phyloP scores from a whole-genome alignment of 37 sponge, comb jelly and placozoan genomes.

The Beroe forskalii region DNA sequence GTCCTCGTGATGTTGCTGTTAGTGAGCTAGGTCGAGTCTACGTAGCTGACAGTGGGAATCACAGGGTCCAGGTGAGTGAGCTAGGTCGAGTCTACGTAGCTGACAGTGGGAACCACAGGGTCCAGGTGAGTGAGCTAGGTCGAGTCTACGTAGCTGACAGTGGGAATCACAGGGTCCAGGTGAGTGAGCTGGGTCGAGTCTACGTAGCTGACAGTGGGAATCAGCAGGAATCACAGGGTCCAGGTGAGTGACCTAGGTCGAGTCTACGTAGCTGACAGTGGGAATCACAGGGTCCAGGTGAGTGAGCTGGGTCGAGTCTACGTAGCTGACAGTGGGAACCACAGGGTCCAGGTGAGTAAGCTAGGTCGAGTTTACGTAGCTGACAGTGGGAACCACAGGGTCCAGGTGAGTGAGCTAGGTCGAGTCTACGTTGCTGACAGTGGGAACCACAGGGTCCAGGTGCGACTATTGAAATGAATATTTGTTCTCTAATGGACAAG shows the following conservation, averaged over 20 bases:
- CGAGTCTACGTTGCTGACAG: slow-evolving; percentile 17
- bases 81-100: slow-evolving; percentile 7
- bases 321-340: slow-evolving; percentile 42
- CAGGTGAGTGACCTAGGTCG: background rate
- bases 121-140: slow-evolving; percentile 16
- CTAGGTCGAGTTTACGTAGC: background rate
- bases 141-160: background rate
- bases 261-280: background rate
- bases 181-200: slow-evolving; percentile 2
- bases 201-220: slow-evolving; percentile 34
- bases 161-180: slow-evolving; percentile 43
- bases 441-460: slow-evolving; percentile 29
- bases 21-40: slow-evolving; percentile 32
- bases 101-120: slow-evolving; percentile 21
- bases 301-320: slow-evolving; percentile 4
- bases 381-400: slow-evolving; percentile 29
- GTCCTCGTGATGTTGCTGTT: slow-evolving; percentile 58
- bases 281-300: slow-evolving; percentile 39
- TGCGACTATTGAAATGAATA: no score
- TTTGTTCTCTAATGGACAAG: no score
- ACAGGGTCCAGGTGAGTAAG: background rate
- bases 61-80: slow-evolving; percentile 26
- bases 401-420: slow-evolving; percentile 12
- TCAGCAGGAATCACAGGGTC: no score
- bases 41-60: slow-evolving; percentile 59